Percentiles rank a stretch among this genome's conserved stretches.
Conservation (phyloP, 2,797 vertebrate species). For the Tamandua tetradactyla region DNA sequence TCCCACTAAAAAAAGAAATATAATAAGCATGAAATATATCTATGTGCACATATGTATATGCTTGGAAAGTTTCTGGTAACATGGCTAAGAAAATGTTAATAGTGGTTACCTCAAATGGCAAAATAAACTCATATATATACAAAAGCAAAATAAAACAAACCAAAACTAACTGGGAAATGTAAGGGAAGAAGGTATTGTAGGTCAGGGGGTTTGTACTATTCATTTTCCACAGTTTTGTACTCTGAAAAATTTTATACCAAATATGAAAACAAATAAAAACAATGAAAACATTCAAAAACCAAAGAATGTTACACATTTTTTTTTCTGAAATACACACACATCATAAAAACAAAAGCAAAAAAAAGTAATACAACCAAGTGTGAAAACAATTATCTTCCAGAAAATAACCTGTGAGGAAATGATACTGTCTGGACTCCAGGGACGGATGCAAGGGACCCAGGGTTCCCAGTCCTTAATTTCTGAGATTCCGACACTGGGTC, state of each 20-base stretch:
- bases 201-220: neutral
- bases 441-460: neutral
- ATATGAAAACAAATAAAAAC: neutral
- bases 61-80: neutral
- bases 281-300: neutral
- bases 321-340: neutral
- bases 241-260: neutral
- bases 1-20: neutral
- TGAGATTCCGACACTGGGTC: neutral
- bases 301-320: neutral
- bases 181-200: neutral
- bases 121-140: neutral
- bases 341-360: neutral
- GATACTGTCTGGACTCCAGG: neutral
- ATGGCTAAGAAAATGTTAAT: neutral
- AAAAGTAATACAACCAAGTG: neutral
- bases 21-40: neutral
- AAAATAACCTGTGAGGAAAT: neutral
- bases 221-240: neutral
- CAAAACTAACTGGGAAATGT: neutral
- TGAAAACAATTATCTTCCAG: neutral
- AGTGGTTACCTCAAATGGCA: neutral
- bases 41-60: neutral
- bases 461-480: neutral
- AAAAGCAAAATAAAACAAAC: neutral